Conservation (phyloP, 2,797 vertebrate genomes). For the Phalanger gymnotis region DNA sequence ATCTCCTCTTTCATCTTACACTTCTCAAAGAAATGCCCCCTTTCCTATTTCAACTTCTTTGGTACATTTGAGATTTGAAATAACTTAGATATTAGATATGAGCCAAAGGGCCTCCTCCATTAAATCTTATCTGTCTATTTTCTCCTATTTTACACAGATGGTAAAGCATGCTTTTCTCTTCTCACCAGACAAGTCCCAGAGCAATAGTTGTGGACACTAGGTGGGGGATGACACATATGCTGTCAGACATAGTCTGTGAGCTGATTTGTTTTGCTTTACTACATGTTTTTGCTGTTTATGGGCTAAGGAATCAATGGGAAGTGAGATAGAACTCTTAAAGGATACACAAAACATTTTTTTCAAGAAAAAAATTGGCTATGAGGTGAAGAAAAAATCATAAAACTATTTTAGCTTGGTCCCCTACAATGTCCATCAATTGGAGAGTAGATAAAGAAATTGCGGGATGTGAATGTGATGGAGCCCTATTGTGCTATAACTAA, state of each 20-base stretch:
- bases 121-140: neutral
- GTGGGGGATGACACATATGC: neutral
- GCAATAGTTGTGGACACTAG: neutral
- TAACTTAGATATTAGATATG: neutral
- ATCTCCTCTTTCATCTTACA: neutral
- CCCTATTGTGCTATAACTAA: neutral
- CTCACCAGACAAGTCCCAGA: neutral
- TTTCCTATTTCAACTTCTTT: conserved; percentile 14
- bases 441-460: neutral
- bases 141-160: neutral
- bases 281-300: neutral
- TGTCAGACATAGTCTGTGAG: neutral
- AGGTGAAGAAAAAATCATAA: neutral
- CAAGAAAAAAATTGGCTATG: neutral
- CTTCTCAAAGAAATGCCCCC: neutral
- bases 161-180: neutral
- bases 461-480: neutral
- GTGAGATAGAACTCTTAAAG: neutral
- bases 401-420: neutral
- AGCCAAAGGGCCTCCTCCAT: neutral
- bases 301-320: neutral
- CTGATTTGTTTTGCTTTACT: neutral
- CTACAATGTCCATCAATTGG: neutral
- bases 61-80: neutral
- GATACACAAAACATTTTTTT: neutral